These are phyloP conservation scores for Ibidorhyncha struthersii DNA, from an alignment of 2,113 vertebrate species.

Conservation along the genomic window DNA sequence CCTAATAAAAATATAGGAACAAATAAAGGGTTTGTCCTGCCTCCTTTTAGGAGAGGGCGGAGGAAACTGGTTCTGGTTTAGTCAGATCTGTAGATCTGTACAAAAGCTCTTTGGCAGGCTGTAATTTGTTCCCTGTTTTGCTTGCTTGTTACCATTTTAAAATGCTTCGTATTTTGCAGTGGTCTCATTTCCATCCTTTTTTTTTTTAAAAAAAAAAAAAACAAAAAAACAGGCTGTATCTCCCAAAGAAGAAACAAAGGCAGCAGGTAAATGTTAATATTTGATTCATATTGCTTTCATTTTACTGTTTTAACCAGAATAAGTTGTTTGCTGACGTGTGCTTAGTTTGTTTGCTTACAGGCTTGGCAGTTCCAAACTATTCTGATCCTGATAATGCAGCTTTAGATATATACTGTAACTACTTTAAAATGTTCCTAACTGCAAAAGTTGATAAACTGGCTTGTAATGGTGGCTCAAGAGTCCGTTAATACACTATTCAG, in stretches of 20 bases:
- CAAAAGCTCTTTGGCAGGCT: background rate
- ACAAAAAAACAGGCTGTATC: conserved; percentile 87
- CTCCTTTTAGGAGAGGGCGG: background rate
- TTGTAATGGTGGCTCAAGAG: background rate
- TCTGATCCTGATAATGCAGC: background rate
- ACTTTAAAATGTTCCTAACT: background rate
- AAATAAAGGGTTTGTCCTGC: background rate
- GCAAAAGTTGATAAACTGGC: background rate
- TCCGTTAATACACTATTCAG: background rate
- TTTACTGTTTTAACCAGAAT: background rate
- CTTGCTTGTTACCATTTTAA: background rate
- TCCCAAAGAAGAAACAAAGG: conserved; percentile 94
- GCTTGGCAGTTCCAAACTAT: background rate
- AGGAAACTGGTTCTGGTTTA: background rate
- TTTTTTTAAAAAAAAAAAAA: no score
- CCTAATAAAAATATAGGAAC: background rate
- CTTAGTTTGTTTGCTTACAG: background rate
- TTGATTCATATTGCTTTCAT: background rate
- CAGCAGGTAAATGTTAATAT: conserved; percentile 79
- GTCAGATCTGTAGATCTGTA: background rate
- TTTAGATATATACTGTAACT: background rate
- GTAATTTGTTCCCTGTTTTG: background rate
- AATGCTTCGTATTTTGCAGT: background rate
- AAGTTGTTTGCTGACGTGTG: background rate
- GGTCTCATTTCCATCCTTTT: background rate